These are phyloP conservation scores for Pygoscelis adeliae DNA, from an alignment of 2,113 vertebrate genomes.

Conservation along the genomic window DNA sequence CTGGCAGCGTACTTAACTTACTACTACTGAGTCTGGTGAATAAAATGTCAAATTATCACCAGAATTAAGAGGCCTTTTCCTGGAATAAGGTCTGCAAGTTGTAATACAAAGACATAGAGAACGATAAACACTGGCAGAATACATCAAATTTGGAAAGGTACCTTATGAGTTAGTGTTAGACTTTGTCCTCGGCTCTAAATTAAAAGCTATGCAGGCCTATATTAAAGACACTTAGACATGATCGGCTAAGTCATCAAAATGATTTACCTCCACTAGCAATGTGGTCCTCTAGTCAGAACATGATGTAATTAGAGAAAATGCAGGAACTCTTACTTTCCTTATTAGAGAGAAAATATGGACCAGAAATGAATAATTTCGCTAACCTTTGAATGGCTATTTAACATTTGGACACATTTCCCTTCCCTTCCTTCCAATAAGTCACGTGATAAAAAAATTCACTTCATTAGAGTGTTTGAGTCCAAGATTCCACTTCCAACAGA, in stretches of 20 bases:
- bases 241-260: background rate
- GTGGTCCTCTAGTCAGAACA: background rate
- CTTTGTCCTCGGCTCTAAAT: constrained; percentile 13
- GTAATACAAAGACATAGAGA: background rate
- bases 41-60: background rate
- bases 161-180: background rate
- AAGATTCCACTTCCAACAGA: background rate
- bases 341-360: background rate
- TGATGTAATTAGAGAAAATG: background rate
- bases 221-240: background rate
- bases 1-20: background rate
- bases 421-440: background rate
- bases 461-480: background rate
- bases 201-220: background rate
- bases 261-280: background rate
- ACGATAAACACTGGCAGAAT: background rate
- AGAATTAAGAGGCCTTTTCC: background rate
- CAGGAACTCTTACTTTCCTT: background rate
- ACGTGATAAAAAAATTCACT: background rate
- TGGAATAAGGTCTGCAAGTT: background rate
- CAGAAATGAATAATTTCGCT: background rate
- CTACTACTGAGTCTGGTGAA: background rate
- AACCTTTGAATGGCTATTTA: background rate
- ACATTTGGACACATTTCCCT: background rate
- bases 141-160: background rate